Conservation (phyloP, 2,113 vertebrate species). For the Rhinolophus ferrumequinum region DNA sequence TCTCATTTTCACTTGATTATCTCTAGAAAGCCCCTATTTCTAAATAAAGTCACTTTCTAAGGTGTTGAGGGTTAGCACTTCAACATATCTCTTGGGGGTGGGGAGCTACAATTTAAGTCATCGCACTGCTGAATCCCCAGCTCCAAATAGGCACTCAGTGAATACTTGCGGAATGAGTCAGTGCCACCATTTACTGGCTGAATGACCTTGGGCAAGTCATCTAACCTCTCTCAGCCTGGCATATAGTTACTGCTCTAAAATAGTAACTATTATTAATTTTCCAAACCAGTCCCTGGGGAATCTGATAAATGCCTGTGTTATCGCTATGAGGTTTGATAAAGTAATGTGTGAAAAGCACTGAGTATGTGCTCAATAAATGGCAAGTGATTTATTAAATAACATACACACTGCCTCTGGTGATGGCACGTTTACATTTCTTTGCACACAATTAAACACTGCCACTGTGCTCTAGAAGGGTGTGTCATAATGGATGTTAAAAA, state of each 20-base stretch:
- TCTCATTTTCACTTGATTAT: neutral
- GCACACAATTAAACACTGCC: neutral
- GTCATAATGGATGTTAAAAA: neutral
- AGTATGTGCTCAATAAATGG: neutral
- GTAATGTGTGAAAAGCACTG: neutral
- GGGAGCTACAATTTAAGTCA: neutral
- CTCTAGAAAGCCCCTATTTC: neutral
- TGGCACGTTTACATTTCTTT: neutral
- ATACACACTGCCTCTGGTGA: neutral
- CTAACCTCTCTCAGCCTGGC: neutral
- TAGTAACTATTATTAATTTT: neutral
- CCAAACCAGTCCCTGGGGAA: neutral
- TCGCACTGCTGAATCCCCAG: neutral
- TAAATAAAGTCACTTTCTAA: neutral
- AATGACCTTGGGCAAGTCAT: neutral
- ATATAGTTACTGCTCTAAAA: neutral
- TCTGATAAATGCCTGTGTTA: neutral
- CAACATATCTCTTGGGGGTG: neutral
- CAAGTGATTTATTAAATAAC: conserved; percentile 17
- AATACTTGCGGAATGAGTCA: neutral
- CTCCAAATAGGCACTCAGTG: neutral
- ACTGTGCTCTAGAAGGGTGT: neutral
- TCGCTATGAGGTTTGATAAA: neutral
- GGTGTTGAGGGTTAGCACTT: neutral
- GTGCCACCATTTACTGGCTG: neutral